Evolutionary conservation across 2,888 invertebrate species (phyloP).

Genomic region (Linnaemya tessellans): DNA sequence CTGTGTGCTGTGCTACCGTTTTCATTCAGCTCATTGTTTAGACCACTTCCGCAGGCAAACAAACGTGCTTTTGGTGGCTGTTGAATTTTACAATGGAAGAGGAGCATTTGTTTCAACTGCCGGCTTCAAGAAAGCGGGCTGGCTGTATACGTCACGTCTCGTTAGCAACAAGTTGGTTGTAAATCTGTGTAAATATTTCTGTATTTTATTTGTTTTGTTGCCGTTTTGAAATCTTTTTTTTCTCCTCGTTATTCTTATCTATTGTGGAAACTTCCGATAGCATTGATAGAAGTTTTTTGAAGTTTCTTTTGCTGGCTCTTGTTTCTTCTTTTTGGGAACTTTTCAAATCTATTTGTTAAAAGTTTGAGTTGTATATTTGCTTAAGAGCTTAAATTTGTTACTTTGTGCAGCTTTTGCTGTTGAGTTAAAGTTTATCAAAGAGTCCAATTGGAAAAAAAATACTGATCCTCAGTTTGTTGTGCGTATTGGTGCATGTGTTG

Average conservation of each 20-base stretch:
- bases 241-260: slow-evolving; percentile 36
- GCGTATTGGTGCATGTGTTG: slow-evolving; percentile 45
- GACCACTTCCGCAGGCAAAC: slow-evolving; percentile 70
- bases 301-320: slow-evolving; percentile 17
- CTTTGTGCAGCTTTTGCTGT: slow-evolving; percentile 35
- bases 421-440: slow-evolving; percentile 67
- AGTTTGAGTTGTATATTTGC: slow-evolving; percentile 64
- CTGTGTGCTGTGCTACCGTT: slow-evolving; percentile 34
- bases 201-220: slow-evolving; percentile 23
- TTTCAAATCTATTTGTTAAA: slow-evolving; percentile 60
- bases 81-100: background rate
- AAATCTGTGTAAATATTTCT: slow-evolving; percentile 72
- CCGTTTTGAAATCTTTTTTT: slow-evolving; percentile 59
- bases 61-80: slow-evolving; percentile 54
- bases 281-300: slow-evolving; percentile 45
- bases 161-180: slow-evolving; percentile 71
- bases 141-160: slow-evolving; percentile 68
- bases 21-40: slow-evolving; percentile 64
- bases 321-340: background rate
- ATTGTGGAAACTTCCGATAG: slow-evolving; percentile 64
- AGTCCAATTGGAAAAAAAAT: slow-evolving; percentile 2
- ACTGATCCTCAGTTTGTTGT: slow-evolving; percentile 41
- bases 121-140: slow-evolving; percentile 50
- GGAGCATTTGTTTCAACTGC: slow-evolving; percentile 42
- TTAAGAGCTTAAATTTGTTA: slow-evolving; percentile 59